A percentile compares a stretch with the other conserved stretches of the same genome.
Evolutionary conservation across 2,888 invertebrate species (phyloP).

Genomic region (Drosophila maculinotata): DNA sequence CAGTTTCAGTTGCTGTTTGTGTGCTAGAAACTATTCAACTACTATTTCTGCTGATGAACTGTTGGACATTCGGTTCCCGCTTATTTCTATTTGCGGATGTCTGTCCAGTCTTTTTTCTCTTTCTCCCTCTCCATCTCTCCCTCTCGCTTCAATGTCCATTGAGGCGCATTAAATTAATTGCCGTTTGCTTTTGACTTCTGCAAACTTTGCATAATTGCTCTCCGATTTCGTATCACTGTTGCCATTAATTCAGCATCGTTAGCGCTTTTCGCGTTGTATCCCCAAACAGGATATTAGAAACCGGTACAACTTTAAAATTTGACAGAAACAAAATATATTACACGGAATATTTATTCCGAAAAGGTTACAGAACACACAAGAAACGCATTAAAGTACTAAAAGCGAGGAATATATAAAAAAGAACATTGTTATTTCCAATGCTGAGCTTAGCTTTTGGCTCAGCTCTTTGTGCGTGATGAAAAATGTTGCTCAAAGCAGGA

Average conservation of each 20-base stretch:
- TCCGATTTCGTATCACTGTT: conserved; percentile 35
- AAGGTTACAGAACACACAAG: no score
- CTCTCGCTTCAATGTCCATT: conserved; percentile 23
- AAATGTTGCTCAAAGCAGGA: background rate
- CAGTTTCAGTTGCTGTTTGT: conserved; percentile 12
- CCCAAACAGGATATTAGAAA: background rate
- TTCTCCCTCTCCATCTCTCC: background rate
- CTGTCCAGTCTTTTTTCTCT: background rate
- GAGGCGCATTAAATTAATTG: conserved; percentile 69
- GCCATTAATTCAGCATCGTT: conserved; percentile 22
- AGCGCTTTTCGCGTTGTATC: background rate
- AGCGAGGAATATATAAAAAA: no score
- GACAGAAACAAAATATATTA: background rate
- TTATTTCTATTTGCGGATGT: conserved; percentile 29
- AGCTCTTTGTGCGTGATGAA: background rate
- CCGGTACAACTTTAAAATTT: background rate
- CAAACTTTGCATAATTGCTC: conserved; percentile 50
- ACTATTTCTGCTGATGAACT: conserved; percentile 60
- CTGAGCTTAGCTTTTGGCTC: background rate
- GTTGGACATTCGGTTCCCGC: conserved; percentile 16
- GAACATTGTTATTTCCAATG: no score
- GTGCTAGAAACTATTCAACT: conserved; percentile 32
- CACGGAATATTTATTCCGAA: no score
- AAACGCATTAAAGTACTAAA: no score
- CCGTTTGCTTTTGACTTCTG: conserved; percentile 48